phyloP scores from a whole-genome alignment of 2,888 invertebrate genomes.

The Urechis unicinctus region DNA sequence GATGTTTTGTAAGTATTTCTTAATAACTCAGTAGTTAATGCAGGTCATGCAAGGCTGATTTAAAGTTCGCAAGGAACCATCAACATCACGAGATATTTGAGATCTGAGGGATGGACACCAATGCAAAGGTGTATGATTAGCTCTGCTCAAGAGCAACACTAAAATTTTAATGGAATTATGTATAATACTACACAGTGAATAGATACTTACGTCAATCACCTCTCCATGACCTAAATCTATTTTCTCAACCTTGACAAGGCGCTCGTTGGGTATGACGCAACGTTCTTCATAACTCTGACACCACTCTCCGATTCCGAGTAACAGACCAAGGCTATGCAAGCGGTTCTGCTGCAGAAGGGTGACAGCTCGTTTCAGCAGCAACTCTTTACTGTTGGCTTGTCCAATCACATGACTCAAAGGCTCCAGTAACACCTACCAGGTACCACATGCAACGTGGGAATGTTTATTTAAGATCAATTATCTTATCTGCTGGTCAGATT shows the following conservation, averaged over 20 bases:
- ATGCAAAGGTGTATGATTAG: no score
- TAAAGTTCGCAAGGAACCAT: no score
- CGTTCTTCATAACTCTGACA: slow-evolving; percentile 20
- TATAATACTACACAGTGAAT: no score
- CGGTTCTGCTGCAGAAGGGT: slow-evolving; percentile 13
- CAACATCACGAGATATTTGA: no score
- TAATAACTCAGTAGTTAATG: no score
- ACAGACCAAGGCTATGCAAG: slow-evolving; percentile 34
- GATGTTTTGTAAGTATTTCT: no score
- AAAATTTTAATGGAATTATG: no score
- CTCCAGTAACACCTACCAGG: slow-evolving; percentile 36
- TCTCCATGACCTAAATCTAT: not conserved
- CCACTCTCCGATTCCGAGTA: slow-evolving; percentile 42
- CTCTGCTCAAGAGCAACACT: no score
- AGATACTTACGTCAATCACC: slow-evolving; percentile 3
- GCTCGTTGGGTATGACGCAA: not conserved
- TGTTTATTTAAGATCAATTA: no score
- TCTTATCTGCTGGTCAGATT: no score
- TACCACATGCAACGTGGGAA: not conserved
- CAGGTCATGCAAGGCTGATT: no score
- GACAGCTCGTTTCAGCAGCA: slow-evolving; percentile 22
- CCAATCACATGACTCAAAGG: slow-evolving; percentile 43
- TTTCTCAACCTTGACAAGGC: slow-evolving; percentile 5
- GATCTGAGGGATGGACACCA: no score
- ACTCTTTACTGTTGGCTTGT: slow-evolving; percentile 34